Conservation (phyloP, 1,140 invertebrate species). For the Drosophila repletoides region DNA sequence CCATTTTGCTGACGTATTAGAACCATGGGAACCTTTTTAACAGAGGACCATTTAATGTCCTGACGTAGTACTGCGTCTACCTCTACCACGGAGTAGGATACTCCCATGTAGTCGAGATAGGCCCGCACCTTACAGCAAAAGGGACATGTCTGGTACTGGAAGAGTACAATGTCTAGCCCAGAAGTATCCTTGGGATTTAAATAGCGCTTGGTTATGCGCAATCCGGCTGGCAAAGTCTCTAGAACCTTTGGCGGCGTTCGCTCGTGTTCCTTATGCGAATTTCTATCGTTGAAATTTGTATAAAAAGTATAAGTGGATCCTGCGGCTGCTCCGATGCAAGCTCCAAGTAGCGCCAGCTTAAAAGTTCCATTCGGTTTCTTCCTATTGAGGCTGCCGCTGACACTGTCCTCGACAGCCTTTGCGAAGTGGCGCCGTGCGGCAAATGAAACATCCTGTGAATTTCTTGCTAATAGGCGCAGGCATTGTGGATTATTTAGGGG, state of each 20-base stretch:
- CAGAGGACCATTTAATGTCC: conserved; percentile 96
- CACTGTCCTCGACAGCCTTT: conserved; percentile 1
- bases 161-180: conserved; percentile 93
- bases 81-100: conserved; percentile 98
- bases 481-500: not conserved
- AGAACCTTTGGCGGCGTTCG: conserved; percentile 82
- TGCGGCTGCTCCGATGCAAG: conserved; percentile 83
- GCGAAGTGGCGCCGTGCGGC: conserved; percentile 48
- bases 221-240: conserved; percentile 82
- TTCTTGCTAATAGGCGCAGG: conserved; percentile 22
- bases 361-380: conserved; percentile 69
- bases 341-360: conserved; percentile 83
- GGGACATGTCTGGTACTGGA: conserved; percentile 98
- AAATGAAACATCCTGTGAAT: conserved; percentile 9
- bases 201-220: conserved; percentile 84
- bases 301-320: conserved; percentile 76
- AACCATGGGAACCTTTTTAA: conserved; percentile 98
- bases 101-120: conserved; percentile 95
- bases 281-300: conserved; percentile 51
- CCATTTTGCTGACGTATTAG: conserved; percentile 88
- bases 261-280: conserved; percentile 72
- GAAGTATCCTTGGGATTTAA: conserved; percentile 87
- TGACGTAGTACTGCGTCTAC: conserved; percentile 91
- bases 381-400: not conserved
- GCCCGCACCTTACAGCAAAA: conserved; percentile 99